Conservation (phyloP, 2,113 vertebrate species). For the Ameiurus melas region DNA sequence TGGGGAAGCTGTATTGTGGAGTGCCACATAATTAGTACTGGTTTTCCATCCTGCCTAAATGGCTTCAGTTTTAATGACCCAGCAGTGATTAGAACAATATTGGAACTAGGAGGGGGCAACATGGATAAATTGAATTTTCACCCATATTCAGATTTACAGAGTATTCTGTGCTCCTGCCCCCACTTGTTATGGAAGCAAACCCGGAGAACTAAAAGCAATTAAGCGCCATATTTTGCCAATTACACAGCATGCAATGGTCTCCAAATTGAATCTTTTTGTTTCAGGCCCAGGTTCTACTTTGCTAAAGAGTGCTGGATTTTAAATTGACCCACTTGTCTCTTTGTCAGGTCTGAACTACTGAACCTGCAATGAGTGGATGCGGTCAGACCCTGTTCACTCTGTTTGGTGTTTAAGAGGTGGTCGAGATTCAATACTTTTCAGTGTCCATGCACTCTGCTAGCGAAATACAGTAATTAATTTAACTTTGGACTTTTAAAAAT, state of each 20-base stretch:
- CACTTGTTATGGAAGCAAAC: constrained; percentile 38
- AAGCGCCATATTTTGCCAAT: constrained; percentile 48
- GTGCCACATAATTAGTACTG: constrained; percentile 20
- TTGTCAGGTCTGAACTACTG: constrained; percentile 54
- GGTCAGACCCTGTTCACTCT: background rate
- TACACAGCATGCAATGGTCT: constrained; percentile 44
- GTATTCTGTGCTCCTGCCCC: constrained; percentile 22
- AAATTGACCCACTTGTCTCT: constrained; percentile 54
- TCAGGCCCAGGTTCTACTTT: constrained; percentile 41
- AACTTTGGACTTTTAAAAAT: background rate
- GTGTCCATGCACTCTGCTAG: background rate
- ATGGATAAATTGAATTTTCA: constrained; percentile 54
- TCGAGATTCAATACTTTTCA: background rate
- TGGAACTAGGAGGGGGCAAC: constrained; percentile 44
- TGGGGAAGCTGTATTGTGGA: background rate
- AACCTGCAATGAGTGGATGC: constrained; percentile 35
- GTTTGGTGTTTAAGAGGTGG: background rate
- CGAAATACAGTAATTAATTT: background rate
- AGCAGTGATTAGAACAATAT: constrained; percentile 39
- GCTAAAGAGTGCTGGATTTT: constrained; percentile 47
- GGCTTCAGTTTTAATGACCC: constrained; percentile 47
- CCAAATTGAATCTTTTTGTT: constrained; percentile 55
- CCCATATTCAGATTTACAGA: constrained; percentile 51
- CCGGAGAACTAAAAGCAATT: constrained; percentile 54
- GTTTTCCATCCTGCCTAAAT: constrained; percentile 40